Conservation (phyloP, 30 jellyfish, hydroid and myxozoan genomes). For the Nemopilema nomurai region DNA sequence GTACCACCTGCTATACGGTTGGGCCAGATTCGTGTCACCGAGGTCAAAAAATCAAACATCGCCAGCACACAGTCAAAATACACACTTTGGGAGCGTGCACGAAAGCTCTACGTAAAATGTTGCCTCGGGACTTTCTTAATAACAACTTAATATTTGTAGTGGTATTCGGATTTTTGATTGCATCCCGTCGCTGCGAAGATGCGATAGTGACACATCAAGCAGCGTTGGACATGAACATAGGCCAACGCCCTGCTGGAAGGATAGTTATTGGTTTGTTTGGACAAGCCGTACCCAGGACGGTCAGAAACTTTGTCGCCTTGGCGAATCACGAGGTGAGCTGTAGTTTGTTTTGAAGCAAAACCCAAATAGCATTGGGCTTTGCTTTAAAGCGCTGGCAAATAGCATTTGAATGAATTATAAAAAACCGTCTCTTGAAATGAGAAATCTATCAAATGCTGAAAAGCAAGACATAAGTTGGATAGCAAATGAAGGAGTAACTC, state of each 20-base stretch:
- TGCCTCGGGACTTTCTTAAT: not conserved
- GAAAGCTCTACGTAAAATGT: slow-evolving; percentile 1
- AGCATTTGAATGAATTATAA: no score
- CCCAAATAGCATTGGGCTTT: no score
- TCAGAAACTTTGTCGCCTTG: slow-evolving; percentile 64
- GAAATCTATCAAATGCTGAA: no score
- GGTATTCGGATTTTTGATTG: slow-evolving; percentile 17
- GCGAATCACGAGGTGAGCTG: slow-evolving; percentile 59
- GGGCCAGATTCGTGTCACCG: not conserved
- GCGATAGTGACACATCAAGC: slow-evolving; percentile 58
- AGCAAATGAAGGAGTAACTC: no score
- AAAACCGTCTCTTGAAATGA: no score
- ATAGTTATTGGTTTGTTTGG: slow-evolving; percentile 78
- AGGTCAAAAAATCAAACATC: not conserved
- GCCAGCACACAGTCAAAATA: not conserved
- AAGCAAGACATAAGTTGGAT: no score
- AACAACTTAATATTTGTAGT: not conserved
- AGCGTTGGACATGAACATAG: slow-evolving; percentile 52
- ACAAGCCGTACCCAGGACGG: slow-evolving; percentile 78
- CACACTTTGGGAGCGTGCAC: not conserved
- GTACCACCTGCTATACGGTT: not conserved
- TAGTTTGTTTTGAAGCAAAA: no score
- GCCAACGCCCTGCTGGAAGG: slow-evolving; percentile 44
- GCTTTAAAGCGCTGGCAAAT: no score
- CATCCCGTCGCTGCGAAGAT: slow-evolving; percentile 39